These are phyloP conservation scores for Chrysemys picta DNA, from an alignment of 2,113 vertebrate genomes.

Conservation along the genomic window DNA sequence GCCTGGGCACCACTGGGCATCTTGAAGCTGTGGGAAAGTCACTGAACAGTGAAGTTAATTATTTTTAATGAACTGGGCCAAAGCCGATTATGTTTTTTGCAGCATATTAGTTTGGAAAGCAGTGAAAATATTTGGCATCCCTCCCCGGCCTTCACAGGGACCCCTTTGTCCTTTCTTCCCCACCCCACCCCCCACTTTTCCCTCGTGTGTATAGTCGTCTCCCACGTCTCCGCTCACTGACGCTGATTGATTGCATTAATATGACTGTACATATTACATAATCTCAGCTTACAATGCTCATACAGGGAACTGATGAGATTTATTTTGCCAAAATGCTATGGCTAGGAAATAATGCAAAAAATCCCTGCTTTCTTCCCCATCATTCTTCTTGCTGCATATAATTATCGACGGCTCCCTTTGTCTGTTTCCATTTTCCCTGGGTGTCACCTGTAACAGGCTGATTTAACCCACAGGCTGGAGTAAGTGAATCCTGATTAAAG, in stretches of 20 bases:
- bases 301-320: slow-evolving; percentile 52
- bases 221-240: slow-evolving; percentile 59
- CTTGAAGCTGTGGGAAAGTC: slow-evolving; percentile 31
- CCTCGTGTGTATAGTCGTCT: slow-evolving; percentile 43
- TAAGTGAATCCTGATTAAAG: background rate
- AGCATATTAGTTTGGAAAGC: slow-evolving; percentile 65
- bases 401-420: background rate
- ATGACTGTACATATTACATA: slow-evolving; percentile 78
- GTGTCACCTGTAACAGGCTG: background rate
- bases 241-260: slow-evolving; percentile 77
- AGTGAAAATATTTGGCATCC: slow-evolving; percentile 67
- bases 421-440: background rate
- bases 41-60: slow-evolving; percentile 64
- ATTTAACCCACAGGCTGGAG: background rate
- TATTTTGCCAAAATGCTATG: slow-evolving; percentile 51
- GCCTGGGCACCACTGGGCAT: slow-evolving; percentile 36
- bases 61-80: slow-evolving; percentile 70
- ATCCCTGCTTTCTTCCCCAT: background rate
- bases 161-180: slow-evolving; percentile 70
- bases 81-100: slow-evolving; percentile 64
- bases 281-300: slow-evolving; percentile 54
- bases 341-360: slow-evolving; percentile 39
- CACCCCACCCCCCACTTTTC: slow-evolving; percentile 32
- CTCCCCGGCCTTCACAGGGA: slow-evolving; percentile 70
- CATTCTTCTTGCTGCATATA: fast-evolving